A percentile compares a stretch with the other conserved stretches of the same genome.
Evolutionary conservation across 2,797 vertebrate genomes (phyloP).

Genomic region (Pantherophis alleghaniensis): DNA sequence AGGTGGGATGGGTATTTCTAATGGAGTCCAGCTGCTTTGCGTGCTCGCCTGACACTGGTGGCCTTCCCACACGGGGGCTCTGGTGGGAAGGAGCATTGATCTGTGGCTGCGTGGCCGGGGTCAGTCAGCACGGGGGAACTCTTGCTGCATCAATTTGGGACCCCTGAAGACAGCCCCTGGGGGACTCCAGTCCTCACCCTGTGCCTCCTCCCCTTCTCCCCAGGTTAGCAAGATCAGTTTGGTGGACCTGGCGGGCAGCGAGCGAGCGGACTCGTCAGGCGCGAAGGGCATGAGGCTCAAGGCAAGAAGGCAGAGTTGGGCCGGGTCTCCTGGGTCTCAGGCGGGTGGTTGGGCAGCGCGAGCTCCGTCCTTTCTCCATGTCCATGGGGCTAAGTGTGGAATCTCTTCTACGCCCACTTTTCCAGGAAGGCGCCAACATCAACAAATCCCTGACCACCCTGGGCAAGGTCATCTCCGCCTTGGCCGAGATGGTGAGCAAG

Average conservation of each 20-base stretch:
- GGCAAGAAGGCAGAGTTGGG: conserved; percentile 64
- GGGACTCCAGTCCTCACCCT: neutral
- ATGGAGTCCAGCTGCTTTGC: neutral
- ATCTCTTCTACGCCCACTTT: neutral
- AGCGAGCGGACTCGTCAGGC: conserved; percentile 85
- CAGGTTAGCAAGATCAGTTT: conserved; percentile 91
- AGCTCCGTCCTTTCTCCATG: fast-evolving
- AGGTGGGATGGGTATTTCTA: neutral
- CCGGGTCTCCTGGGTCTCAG: fast-evolving
- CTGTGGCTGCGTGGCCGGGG: fast-evolving
- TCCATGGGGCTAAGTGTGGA: fast-evolving
- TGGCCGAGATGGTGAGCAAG: conserved; percentile 88
- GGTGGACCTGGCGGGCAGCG: conserved; percentile 87
- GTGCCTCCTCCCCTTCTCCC: neutral
- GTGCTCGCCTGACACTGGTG: fast-evolving
- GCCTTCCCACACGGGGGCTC: neutral
- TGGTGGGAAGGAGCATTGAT: fast-evolving
- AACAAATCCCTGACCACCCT: conserved; percentile 92
- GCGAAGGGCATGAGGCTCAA: conserved; percentile 86
- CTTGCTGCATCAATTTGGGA: neutral
- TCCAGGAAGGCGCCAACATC: conserved; percentile 91
- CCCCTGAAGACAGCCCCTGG: neutral
- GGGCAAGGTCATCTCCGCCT: conserved; percentile 92
- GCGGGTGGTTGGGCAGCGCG: neutral
- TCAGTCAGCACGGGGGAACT: neutral